Conservation (phyloP, 2,888 invertebrate species). For the Andrena bucephala region DNA sequence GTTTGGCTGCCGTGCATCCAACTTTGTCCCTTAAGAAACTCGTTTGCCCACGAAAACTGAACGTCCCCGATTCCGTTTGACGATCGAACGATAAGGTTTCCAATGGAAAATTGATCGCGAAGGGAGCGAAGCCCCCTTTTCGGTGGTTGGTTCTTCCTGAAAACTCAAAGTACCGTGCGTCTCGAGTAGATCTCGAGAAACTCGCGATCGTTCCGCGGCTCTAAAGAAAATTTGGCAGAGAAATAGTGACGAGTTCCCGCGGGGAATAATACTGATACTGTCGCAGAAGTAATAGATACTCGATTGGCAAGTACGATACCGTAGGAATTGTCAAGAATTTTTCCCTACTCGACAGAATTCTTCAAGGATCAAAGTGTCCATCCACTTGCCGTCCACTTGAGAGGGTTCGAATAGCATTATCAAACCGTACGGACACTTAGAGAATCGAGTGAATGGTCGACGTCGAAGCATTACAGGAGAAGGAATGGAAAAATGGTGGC, state of each 20-base stretch:
- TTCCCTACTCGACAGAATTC: background rate
- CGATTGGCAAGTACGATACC: background rate
- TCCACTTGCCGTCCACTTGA: background rate
- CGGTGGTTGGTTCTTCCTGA: background rate
- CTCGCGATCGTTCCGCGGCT: background rate
- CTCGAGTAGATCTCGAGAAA: background rate
- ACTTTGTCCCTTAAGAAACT: slow-evolving; percentile 27
- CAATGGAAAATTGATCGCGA: slow-evolving; percentile 32
- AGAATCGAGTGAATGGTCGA: background rate
- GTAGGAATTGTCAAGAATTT: background rate
- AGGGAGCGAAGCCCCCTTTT: background rate
- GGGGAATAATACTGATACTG: background rate
- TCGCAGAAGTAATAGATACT: background rate
- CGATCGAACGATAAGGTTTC: slow-evolving; percentile 27
- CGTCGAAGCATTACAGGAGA: background rate
- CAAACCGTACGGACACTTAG: slow-evolving; percentile 3
- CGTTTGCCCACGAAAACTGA: slow-evolving; percentile 17
- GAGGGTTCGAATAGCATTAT: background rate
- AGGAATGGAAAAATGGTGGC: slow-evolving; percentile 2
- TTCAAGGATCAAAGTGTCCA: background rate
- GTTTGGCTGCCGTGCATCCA: background rate
- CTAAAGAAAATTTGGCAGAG: background rate
- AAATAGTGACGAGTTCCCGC: background rate
- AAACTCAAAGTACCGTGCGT: slow-evolving; percentile 9
- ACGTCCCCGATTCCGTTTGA: slow-evolving; percentile 9